These are phyloP conservation scores for Psittacara wagleri DNA, from an alignment of 2,113 vertebrate species.

Conservation along the genomic window DNA sequence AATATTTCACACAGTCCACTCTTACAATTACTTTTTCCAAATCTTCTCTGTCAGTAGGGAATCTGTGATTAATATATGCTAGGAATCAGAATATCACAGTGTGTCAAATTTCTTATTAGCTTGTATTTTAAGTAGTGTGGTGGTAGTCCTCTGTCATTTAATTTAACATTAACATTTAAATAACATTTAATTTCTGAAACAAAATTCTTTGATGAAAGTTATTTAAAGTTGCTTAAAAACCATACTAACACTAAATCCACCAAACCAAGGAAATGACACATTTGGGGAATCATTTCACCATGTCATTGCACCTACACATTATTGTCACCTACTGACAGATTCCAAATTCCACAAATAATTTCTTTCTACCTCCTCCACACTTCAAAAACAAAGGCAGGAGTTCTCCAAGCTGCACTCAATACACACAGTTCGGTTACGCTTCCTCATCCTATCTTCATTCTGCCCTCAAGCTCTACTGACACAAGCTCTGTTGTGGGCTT, in stretches of 20 bases:
- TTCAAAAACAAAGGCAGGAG: background rate
- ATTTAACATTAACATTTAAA: background rate
- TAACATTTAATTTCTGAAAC: background rate
- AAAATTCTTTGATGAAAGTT: background rate
- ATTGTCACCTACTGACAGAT: background rate
- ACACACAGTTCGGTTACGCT: background rate
- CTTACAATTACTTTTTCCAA: background rate
- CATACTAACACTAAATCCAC: background rate
- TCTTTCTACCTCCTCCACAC: background rate
- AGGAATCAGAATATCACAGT: background rate
- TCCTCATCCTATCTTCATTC: background rate
- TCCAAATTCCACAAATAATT: background rate
- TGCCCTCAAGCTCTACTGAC: background rate
- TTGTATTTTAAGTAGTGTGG: background rate
- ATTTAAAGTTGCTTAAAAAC: background rate
- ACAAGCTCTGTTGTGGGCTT: background rate
- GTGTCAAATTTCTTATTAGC: background rate
- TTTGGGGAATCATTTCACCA: background rate
- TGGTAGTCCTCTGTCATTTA: background rate
- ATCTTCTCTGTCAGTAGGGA: background rate
- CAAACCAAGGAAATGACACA: conserved; percentile 8
- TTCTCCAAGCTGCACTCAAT: background rate
- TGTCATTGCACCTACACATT: background rate
- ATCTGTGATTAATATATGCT: background rate
- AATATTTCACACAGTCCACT: background rate